Evolutionary conservation across 1,140 invertebrate species (phyloP), one percentile per base, ranked within the genome.

Genomic region (Brachionus angularis): DNA sequence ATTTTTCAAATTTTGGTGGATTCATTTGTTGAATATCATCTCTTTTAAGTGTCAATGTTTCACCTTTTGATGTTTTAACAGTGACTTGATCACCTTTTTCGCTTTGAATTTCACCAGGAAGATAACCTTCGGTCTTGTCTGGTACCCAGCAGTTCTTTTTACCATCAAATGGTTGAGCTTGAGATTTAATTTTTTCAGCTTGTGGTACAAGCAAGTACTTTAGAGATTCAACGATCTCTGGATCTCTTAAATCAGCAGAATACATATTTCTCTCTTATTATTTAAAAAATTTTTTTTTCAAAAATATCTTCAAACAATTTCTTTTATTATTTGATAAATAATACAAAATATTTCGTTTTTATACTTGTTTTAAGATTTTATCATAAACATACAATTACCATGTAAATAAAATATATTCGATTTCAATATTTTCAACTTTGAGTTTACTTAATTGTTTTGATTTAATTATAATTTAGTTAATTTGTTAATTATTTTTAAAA

Each of bases 131-230:
- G 83, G 96, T 96, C 77, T 95, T 90, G 83, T 95, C 90, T 73
- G 93, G 91, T 72, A 98, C 89, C 96, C 96, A 99, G 86, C 93
- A 96, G 78, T 90, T 90, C 85, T 98, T 98, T 86, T 99, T 99
- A 83, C 90, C 94, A 88, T 99, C 96, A 86, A 97, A 95, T 74
- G 91, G 91, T 85, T 94, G 94, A 81, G 90, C 90, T 84, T 94
- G 91, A 49, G 25, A 14, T 31, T 72, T 72, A 12, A 72, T 58
- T 72, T 33, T 34, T 10, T 72, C 71, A 31, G 31, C 53, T 52
- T 31, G 31, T 10, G 71, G 55, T 4, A 72, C 42, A 31, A 29
- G 25, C 44, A 72, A 50, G 42, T 72, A 72, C 50, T 52, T 47
- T n/a, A 72, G 31, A n/a, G 71, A 72, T 52, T 72, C 71, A 5